These are phyloP conservation scores for Ambastaia sidthimunki DNA, from an alignment of 2,797 vertebrate genomes.

Conservation along the genomic window DNA sequence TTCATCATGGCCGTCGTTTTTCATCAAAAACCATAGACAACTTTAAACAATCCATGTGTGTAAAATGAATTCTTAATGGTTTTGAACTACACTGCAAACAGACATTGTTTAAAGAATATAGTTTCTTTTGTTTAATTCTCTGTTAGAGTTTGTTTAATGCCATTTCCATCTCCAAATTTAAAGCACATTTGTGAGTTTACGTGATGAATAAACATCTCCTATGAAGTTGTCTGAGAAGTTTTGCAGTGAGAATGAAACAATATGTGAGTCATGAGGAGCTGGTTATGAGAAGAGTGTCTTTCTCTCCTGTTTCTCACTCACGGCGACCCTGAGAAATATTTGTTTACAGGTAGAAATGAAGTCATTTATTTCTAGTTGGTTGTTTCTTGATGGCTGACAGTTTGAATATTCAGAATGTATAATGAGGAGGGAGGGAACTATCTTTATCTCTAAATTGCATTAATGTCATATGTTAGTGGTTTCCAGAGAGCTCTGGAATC, in stretches of 20 bases:
- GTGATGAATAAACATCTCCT: conserved; percentile 17
- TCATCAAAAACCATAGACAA: neutral
- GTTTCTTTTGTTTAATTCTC: conserved; percentile 26
- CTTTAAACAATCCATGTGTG: neutral
- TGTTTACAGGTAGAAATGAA: neutral
- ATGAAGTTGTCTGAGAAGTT: neutral
- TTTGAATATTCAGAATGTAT: neutral
- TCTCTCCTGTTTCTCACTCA: neutral
- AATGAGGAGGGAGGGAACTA: neutral
- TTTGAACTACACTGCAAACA: conserved; percentile 3
- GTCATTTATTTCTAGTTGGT: neutral
- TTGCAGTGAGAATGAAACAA: conserved; percentile 1
- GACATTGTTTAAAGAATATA: conserved; percentile 11
- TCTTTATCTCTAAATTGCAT: neutral
- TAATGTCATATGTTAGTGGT: neutral
- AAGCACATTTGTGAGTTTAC: conserved; percentile 24
- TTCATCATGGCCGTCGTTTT: neutral
- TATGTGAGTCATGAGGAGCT: neutral
- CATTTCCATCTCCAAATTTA: conserved; percentile 3
- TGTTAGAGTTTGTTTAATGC: conserved; percentile 12
- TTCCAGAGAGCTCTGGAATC: neutral
- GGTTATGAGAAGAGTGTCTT: neutral
- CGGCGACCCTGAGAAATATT: neutral
- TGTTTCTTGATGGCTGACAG: neutral
- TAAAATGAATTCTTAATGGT: neutral